A percentile compares a stretch with the other conserved stretches of the same genome.
Evolutionary conservation across 2,797 vertebrate species (phyloP).

Genomic region (Delichon dasypus): DNA sequence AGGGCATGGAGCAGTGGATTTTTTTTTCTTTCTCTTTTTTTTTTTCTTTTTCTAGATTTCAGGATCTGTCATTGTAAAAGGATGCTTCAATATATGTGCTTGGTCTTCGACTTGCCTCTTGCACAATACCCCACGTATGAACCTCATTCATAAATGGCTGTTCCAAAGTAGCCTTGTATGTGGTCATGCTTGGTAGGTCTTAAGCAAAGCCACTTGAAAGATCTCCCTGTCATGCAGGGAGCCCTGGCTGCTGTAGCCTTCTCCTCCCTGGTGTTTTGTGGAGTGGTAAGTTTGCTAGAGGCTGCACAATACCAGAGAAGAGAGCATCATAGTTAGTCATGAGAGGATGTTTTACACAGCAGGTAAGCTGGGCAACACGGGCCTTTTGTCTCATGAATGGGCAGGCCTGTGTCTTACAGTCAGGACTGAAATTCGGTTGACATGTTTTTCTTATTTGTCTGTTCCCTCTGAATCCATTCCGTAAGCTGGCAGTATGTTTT

Average conservation of each 20-base stretch:
- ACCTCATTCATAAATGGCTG: not conserved
- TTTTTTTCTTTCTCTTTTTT: not conserved
- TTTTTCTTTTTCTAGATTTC: not conserved
- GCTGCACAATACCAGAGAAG: not conserved
- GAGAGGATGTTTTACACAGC: accelerated
- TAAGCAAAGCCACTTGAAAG: not conserved
- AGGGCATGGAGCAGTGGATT: not conserved
- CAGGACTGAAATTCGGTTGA: not conserved
- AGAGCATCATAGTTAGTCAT: accelerated
- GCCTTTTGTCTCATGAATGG: not conserved
- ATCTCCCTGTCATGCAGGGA: not conserved
- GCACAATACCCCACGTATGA: accelerated
- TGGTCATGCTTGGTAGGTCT: not conserved
- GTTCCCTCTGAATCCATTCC: not conserved
- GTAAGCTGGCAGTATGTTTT: not conserved
- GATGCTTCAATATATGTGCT: not conserved
- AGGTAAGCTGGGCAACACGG: accelerated
- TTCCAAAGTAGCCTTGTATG: not conserved
- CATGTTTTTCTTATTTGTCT: not conserved
- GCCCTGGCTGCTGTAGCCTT: not conserved
- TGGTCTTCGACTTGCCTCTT: not conserved
- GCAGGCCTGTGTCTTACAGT: not conserved
- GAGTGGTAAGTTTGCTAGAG: not conserved
- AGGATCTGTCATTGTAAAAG: not conserved
- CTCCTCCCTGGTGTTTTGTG: not conserved